phyloP scores from a whole-genome alignment of 2,113 vertebrate genomes.

The Capricornis sumatraensis region DNA sequence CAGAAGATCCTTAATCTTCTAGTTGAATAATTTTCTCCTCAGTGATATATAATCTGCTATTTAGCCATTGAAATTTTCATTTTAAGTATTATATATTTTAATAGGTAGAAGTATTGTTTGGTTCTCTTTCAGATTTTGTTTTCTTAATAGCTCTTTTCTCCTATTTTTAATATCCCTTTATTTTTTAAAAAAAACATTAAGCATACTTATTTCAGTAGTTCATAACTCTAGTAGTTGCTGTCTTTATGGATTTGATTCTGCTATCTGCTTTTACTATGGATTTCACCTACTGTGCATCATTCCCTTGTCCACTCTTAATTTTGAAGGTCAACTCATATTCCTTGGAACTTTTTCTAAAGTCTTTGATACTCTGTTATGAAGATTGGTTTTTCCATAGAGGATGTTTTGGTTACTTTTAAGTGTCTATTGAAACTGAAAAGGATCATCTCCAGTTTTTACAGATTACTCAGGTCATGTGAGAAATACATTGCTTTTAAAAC shows the following conservation, averaged over 20 bases:
- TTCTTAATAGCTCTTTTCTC: neutral
- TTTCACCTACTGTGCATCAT: neutral
- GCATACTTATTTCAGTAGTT: neutral
- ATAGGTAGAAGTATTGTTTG: neutral
- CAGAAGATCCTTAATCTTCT: neutral
- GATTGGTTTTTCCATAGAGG: neutral
- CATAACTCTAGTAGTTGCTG: neutral
- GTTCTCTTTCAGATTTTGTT: neutral
- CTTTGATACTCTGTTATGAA: neutral
- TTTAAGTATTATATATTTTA: neutral
- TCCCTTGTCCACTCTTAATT: neutral
- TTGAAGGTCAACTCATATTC: neutral
- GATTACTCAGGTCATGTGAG: neutral
- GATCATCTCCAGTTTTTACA: neutral
- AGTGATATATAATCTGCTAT: neutral
- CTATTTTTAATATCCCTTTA: neutral
- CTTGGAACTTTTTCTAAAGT: neutral
- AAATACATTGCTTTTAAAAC: neutral
- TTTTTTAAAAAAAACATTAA: neutral
- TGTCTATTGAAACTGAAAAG: neutral
- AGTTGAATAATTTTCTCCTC: neutral
- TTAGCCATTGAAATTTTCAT: neutral
- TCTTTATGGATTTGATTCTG: neutral
- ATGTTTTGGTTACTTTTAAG: neutral
- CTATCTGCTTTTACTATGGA: neutral